Conservation (phyloP, 2,113 vertebrate genomes). For the Eublepharis macularius region DNA sequence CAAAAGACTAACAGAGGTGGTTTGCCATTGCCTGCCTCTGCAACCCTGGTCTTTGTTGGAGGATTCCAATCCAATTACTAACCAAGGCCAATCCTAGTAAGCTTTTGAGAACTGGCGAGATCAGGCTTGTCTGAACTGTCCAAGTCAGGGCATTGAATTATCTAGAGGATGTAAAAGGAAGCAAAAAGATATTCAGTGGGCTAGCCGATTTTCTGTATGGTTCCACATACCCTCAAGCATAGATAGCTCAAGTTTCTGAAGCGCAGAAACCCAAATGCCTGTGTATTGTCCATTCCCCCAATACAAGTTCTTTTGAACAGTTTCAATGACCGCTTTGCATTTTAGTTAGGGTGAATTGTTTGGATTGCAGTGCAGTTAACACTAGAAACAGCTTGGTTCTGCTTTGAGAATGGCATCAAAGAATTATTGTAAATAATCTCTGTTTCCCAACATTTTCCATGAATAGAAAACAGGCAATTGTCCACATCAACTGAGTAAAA, state of each 20-base stretch:
- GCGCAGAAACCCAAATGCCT: not conserved
- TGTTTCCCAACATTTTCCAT: constrained; percentile 14
- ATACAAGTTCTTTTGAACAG: not conserved
- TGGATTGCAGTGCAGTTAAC: not conserved
- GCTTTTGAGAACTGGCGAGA: no score
- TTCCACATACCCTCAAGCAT: not conserved
- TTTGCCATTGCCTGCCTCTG: no score
- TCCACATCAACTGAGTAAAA: constrained; percentile 20
- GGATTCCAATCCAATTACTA: no score
- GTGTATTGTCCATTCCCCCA: not conserved
- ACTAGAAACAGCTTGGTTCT: not conserved
- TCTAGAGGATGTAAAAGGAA: no score
- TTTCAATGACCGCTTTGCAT: not conserved
- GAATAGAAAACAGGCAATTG: constrained; percentile 29
- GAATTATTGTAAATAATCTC: not conserved
- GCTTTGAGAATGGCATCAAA: not conserved
- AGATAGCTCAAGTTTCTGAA: not conserved
- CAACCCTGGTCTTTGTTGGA: no score
- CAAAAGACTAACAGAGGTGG: no score
- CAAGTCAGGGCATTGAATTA: no score
- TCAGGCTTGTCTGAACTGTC: no score
- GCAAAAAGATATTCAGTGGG: not conserved
- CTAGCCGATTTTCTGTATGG: not conserved
- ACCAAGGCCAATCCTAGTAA: no score
- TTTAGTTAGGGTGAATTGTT: not conserved